Conservation (phyloP, 2,888 invertebrate species). For the Troides oblongomaculatus region DNA sequence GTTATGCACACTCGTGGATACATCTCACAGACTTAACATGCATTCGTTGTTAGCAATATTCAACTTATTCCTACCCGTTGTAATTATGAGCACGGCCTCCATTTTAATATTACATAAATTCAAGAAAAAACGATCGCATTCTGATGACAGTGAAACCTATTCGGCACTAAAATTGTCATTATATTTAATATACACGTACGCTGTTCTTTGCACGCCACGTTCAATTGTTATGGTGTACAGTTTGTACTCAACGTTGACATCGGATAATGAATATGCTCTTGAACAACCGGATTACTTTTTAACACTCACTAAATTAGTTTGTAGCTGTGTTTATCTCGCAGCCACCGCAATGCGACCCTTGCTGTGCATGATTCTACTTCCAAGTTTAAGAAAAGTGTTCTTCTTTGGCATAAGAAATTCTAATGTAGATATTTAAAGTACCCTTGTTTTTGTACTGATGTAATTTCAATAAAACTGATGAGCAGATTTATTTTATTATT, state of each 20-base stretch:
- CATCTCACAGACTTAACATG: constrained; percentile 69
- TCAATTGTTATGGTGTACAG: constrained; percentile 55
- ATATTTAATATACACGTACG: constrained; percentile 57
- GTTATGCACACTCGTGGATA: constrained; percentile 76
- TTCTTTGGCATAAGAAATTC: constrained; percentile 46
- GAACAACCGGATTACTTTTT: constrained; percentile 43
- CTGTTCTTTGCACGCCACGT: constrained; percentile 61
- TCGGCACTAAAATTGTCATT: constrained; percentile 64
- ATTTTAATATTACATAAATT: constrained; percentile 57
- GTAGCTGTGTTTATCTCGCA: constrained; percentile 51
- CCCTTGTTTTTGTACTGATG: neutral
- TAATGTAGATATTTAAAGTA: constrained; percentile 32
- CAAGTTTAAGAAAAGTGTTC: constrained; percentile 49
- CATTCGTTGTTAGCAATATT: constrained; percentile 64
- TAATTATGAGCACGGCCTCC: constrained; percentile 54
- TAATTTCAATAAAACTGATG: neutral
- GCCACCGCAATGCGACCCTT: constrained; percentile 48
- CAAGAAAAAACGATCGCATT: constrained; percentile 44
- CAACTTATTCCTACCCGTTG: constrained; percentile 61
- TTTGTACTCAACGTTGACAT: constrained; percentile 49
- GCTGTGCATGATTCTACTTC: constrained; percentile 48
- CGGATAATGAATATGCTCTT: constrained; percentile 45
- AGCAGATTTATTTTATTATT: neutral
- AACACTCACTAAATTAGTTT: constrained; percentile 48
- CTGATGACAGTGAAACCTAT: constrained; percentile 50